Evolutionary conservation across 1,140 invertebrate genomes (phyloP), one percentile per base, ranked within the genome.

Genomic region (Spodoptera frugiperda): DNA sequence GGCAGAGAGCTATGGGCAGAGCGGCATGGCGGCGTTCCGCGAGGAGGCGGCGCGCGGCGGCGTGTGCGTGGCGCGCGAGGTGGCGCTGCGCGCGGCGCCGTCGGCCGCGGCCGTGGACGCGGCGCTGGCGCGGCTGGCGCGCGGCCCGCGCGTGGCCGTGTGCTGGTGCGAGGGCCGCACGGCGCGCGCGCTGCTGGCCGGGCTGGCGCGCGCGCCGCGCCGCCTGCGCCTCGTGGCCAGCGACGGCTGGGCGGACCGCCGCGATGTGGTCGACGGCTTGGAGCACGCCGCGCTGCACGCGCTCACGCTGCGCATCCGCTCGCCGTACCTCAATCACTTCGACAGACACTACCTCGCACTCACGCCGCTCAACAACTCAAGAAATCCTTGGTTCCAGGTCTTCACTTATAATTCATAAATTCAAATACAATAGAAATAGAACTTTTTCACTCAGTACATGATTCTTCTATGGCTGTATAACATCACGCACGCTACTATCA

Each of bases 141-240:
- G 95, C 82, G 96, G 96, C 77, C 90, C 91, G 9, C 94, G 95
- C 46, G 97, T 97, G 5, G 96, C 97, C n/a, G 96, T 98, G 2
- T 98, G 97, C 89, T 98, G 98, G 94, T 98, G 97, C 91, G 97
- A 98, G 92, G 97, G 97, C 3, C 94, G 95, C 86, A 97, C 97
- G 0, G 95, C 98, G 49, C 89, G 95, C 70, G 95, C 95, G 12
- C 91, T 98, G n/a, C 93, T 97, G 73, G 94, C 94, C 76, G 97
- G 97, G 0, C 95, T 96, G 2, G 94, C 95, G 78, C 92, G 96
- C 48, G 87, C 95, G n/a, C 95, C 94, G 2, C 95, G 95, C 48
- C 91, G 95, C 76, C 96, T 97, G 82, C 93, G 96, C 53, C 95
- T 97, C 74, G 96, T 84, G 54, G 80, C 68, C 53, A 80, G 96